Evolutionary conservation across 1,140 invertebrate species (phyloP), one percentile per base, ranked within the genome.

Genomic region (Eufriesea mexicana): DNA sequence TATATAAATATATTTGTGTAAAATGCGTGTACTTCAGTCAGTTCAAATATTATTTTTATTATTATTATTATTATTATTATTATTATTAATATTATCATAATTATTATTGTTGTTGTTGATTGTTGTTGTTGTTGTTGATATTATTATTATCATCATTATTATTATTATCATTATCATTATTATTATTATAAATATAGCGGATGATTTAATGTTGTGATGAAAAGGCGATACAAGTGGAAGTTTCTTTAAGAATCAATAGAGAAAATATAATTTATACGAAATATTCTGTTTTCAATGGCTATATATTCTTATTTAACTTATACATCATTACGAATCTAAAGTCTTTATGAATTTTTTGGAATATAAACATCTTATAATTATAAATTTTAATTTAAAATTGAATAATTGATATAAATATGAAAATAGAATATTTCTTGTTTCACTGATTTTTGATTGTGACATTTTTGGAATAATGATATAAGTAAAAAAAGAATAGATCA

Each of bases 11-110:
- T 64, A 66, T 71, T 84, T 68, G 73, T 90, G 79, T 89, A 87
- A 86, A 75, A 81, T 86, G 81, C 68, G 84, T 86, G 83, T 86
- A 67, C 84, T 51, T 91, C 75, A 59, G 75, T 81, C 76, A 86
- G 85, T 66, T 80, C 61, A 83, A 85, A 83, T 87, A 45, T 84
- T 66, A 86, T 83, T 71, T n/a, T n/a, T n/a, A n/a, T n/a, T n/a
- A n/a, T n/a, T n/a, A n/a, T n/a, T n/a, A n/a, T n/a, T n/a, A n/a
- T n/a, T n/a, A n/a, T n/a, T n/a, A n/a, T n/a, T n/a, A n/a, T n/a
- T n/a, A n/a, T n/a, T n/a, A n/a, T n/a, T n/a, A n/a, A n/a, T n/a
- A n/a, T n/a, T n/a, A n/a, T n/a, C n/a, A n/a, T n/a, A n/a, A n/a
- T n/a, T n/a, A n/a, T n/a, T n/a, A n/a, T n/a, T n/a, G n/a, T n/a